A percentile compares a stretch with the other conserved stretches of the same genome.
phyloP scores from a whole-genome alignment of 1,140 invertebrate species.

The Zaprionus inermis region DNA sequence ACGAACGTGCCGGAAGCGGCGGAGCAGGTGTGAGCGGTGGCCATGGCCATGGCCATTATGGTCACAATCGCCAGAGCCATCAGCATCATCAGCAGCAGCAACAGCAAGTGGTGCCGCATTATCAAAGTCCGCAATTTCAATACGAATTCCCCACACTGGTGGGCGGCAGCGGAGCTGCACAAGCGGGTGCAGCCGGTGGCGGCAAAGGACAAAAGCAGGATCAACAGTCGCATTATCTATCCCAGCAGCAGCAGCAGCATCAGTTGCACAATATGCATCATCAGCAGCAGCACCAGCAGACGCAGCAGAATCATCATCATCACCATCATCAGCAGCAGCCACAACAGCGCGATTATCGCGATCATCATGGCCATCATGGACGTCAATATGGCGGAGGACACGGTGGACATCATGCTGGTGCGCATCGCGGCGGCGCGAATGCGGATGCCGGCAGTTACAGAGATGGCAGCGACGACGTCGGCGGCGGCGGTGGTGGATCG shows the following conservation, averaged over 20 bases:
- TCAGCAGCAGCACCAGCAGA: constrained; percentile 62
- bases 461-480: constrained; percentile 72
- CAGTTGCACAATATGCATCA: constrained; percentile 66
- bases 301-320: constrained; percentile 60
- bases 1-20: constrained; percentile 64
- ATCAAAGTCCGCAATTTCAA: constrained; percentile 89
- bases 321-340: constrained; percentile 58
- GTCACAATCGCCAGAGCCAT: constrained; percentile 29
- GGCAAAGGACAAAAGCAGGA: constrained; percentile 36
- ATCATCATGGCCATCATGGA: constrained; percentile 59
- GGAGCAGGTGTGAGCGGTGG: constrained; percentile 43
- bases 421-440: constrained; percentile 47
- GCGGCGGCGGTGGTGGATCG: constrained; percentile 48
- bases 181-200: constrained; percentile 40
- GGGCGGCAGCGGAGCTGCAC: constrained; percentile 64
- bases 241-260: constrained; percentile 73
- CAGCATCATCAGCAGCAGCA: constrained; percentile 36
- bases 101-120: constrained; percentile 75
- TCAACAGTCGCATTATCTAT: constrained; percentile 54
- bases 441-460: constrained; percentile 56
- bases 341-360: constrained; percentile 72
- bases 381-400: constrained; percentile 47
- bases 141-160: constrained; percentile 92
- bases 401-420: constrained; percentile 37
- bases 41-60: constrained; percentile 50